Conservation (phyloP, 2,113 vertebrate genomes). For the Thunnus thynnus region DNA sequence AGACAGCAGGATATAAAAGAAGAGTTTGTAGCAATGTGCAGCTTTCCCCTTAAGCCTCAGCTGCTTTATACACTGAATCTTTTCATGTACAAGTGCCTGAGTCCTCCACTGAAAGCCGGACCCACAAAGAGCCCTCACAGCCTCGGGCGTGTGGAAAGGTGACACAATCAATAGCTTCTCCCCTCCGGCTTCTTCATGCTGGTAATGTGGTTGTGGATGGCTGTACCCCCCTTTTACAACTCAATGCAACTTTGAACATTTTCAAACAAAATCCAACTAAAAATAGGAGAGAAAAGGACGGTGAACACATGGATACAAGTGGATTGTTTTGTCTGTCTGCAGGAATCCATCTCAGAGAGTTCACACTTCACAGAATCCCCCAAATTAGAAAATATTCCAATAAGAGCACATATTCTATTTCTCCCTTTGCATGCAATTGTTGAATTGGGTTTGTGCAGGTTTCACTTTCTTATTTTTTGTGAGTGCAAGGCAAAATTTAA, state of each 20-base stretch:
- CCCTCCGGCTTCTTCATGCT: slow-evolving; percentile 46
- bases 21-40: slow-evolving; percentile 46
- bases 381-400: slow-evolving; percentile 32
- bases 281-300: slow-evolving; percentile 46
- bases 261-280: slow-evolving; percentile 38
- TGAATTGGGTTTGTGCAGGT: slow-evolving; percentile 28
- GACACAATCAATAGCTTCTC: slow-evolving; percentile 78
- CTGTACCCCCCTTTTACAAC: slow-evolving; percentile 22
- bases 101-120: slow-evolving; percentile 69
- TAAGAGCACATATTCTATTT: slow-evolving; percentile 5
- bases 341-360: slow-evolving; percentile 38
- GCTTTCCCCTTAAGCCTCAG: slow-evolving; percentile 63
- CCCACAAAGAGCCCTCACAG: slow-evolving; percentile 77
- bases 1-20: slow-evolving; percentile 64
- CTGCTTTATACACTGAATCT: slow-evolving; percentile 68
- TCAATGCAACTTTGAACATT: slow-evolving; percentile 54
- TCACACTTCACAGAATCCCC: slow-evolving; percentile 29
- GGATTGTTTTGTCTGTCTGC: slow-evolving; percentile 45
- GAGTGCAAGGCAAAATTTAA: slow-evolving; percentile 6
- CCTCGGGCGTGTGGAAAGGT: slow-evolving; percentile 69
- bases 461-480: slow-evolving; percentile 10
- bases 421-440: slow-evolving; percentile 1
- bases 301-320: slow-evolving; percentile 20
- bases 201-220: slow-evolving; percentile 51
- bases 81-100: slow-evolving; percentile 74